Percentiles rank a stretch among this genome's conserved stretches.
Evolutionary conservation across 1,140 invertebrate species (phyloP).

Genomic region (Diorhabda elongata): DNA sequence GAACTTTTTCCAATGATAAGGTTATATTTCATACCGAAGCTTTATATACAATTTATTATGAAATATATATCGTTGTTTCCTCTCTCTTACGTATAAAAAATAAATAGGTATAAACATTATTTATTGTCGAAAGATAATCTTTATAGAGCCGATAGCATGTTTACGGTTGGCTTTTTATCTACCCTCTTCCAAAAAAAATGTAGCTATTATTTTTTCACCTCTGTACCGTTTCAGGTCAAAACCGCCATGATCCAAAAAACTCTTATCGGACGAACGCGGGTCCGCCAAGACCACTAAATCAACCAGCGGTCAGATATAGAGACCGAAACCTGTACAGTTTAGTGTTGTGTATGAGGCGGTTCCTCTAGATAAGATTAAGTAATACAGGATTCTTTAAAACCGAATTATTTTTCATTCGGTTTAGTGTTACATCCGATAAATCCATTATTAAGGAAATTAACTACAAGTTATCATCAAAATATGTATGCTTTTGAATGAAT

Average conservation of each 20-base stretch:
- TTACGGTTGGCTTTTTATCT: conserved; percentile 33
- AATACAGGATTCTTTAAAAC: too few relatives aligned
- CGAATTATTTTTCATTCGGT: too few relatives aligned
- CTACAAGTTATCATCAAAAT: too few relatives aligned
- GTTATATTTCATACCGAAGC: too few relatives aligned
- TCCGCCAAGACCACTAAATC: conserved; percentile 31
- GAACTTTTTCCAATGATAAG: too few relatives aligned
- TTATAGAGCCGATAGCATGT: conserved; percentile 28
- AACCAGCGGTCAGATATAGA: conserved; percentile 24
- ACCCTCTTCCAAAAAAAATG: conserved; percentile 34
- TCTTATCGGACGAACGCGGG: conserved; percentile 27
- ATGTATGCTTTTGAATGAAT: too few relatives aligned
- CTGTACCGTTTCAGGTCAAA: conserved; percentile 31
- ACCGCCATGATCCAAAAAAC: conserved; percentile 26
- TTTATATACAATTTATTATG: too few relatives aligned
- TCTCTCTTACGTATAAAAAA: conserved; percentile 17
- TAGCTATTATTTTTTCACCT: conserved; percentile 40
- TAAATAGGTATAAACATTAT: conserved; percentile 26
- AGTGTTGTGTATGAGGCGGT: neutral
- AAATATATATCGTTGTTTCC: neutral
- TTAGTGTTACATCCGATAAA: too few relatives aligned
- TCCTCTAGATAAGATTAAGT: too few relatives aligned
- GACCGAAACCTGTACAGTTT: neutral
- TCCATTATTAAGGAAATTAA: too few relatives aligned
- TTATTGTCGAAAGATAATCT: conserved; percentile 30